Evolutionary conservation across 2,113 vertebrate genomes (phyloP).

Genomic region (Grammomys dolichurus): DNA sequence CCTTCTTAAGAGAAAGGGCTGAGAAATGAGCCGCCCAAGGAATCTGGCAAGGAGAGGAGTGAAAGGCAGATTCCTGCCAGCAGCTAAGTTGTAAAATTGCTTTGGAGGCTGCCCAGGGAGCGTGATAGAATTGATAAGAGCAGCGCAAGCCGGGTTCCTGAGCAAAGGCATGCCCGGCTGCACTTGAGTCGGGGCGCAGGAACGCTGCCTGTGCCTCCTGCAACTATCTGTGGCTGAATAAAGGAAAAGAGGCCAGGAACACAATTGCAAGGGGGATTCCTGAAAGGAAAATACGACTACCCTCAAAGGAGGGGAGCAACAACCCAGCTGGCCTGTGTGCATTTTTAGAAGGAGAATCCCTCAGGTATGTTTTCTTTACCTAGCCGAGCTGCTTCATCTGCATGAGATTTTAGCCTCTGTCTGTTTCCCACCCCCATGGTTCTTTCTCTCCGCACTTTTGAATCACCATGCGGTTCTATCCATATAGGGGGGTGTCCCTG

Average conservation of each 20-base stretch:
- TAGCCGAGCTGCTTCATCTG: conserved; percentile 59
- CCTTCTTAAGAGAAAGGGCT: conserved; percentile 60
- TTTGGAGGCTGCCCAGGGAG: conserved; percentile 80
- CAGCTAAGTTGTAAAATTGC: conserved; percentile 84
- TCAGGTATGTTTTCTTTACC: conserved; percentile 88
- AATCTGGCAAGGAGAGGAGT: conserved; percentile 83
- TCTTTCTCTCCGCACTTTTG: conserved; percentile 82
- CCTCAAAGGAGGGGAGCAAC: conserved; percentile 76
- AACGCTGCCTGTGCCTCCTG: conserved; percentile 79
- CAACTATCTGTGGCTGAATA: conserved; percentile 79
- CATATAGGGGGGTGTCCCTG: conserved; percentile 68
- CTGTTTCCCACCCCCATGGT: conserved; percentile 39
- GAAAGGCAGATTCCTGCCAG: conserved; percentile 78
- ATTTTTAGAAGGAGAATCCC: conserved; percentile 85
- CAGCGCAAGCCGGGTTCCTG: conserved; percentile 82
- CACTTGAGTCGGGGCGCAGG: conserved; percentile 84
- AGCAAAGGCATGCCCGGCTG: conserved; percentile 84
- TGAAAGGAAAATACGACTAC: conserved; percentile 63
- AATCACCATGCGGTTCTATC: conserved; percentile 43
- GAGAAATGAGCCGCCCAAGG: conserved; percentile 80
- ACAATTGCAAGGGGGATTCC: conserved; percentile 74
- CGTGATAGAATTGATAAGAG: conserved; percentile 81
- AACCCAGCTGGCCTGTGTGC: conserved; percentile 84
- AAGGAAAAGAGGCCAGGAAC: conserved; percentile 79
- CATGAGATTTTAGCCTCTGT: conserved; percentile 60